phyloP scores from a whole-genome alignment of 2,797 vertebrate species.

The Notamacropus eugenii region DNA sequence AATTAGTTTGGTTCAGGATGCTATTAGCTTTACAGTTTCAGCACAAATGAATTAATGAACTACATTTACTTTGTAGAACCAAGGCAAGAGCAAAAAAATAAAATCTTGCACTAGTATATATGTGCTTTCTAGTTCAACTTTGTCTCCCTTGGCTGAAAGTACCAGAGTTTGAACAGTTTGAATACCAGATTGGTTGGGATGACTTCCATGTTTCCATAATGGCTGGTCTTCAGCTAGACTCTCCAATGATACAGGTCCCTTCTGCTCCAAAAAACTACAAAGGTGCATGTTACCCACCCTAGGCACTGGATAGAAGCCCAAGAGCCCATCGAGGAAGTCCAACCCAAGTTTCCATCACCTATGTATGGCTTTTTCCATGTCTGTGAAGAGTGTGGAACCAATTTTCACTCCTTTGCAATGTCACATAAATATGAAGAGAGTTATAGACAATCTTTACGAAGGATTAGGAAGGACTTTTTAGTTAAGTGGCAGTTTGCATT shows the following conservation, averaged over 20 bases:
- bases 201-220: not conserved
- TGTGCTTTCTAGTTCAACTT: not conserved
- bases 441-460: not conserved
- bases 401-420: not conserved
- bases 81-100: not conserved
- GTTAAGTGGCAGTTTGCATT: not conserved
- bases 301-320: not conserved
- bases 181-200: slow-evolving; percentile 30
- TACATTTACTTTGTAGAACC: not conserved
- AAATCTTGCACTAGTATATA: not conserved
- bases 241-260: not conserved
- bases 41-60: slow-evolving; percentile 37
- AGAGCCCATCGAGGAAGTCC: not conserved
- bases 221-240: not conserved
- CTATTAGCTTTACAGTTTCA: slow-evolving; percentile 12
- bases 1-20: slow-evolving; percentile 5
- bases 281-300: not conserved
- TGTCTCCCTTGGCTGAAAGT: slow-evolving; percentile 29
- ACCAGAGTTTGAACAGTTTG: not conserved
- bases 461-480: not conserved
- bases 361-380: not conserved
- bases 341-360: not conserved
- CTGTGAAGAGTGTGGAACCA: not conserved
- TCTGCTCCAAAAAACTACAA: slow-evolving; percentile 29
- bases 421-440: not conserved